Evolutionary conservation across 1,140 invertebrate genomes (phyloP).

Genomic region (Penaeus indicus): DNA sequence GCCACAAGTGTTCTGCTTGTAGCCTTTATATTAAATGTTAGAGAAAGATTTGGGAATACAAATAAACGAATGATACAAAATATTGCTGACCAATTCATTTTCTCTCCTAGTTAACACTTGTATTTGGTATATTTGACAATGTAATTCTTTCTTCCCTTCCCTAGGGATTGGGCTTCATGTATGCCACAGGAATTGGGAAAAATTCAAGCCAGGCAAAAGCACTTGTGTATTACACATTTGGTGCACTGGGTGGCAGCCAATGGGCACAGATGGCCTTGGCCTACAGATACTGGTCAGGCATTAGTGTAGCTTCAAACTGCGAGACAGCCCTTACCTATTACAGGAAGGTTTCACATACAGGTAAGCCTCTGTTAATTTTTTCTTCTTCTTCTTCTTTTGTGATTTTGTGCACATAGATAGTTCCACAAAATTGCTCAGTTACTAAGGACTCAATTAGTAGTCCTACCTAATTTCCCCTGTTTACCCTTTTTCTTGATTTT

Average conservation of each 20-base stretch:
- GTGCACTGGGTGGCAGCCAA: slow-evolving; percentile 88
- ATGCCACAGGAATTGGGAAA: slow-evolving; percentile 86
- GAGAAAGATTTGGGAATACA: too few species aligned
- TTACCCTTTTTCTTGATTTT: too few species aligned
- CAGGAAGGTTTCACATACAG: slow-evolving; percentile 88
- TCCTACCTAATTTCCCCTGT: too few species aligned
- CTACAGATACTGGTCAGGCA: slow-evolving; percentile 90
- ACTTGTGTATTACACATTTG: slow-evolving; percentile 91
- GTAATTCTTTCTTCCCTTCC: slow-evolving; percentile 65
- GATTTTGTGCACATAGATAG: too few species aligned
- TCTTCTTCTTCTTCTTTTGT: too few species aligned
- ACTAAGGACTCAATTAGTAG: too few species aligned
- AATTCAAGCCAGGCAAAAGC: slow-evolving; percentile 91
- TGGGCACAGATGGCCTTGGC: slow-evolving; percentile 96
- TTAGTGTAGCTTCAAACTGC: slow-evolving; percentile 88
- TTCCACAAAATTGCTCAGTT: too few species aligned
- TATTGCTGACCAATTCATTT: not conserved
- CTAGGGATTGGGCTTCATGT: slow-evolving; percentile 89
- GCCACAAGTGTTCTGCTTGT: too few species aligned
- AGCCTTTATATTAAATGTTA: too few species aligned
- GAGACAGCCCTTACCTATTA: slow-evolving; percentile 89
- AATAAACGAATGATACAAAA: not conserved
- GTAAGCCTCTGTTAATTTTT: slow-evolving; percentile 69
- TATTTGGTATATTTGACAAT: not conserved
- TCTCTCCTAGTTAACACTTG: not conserved